A percentile compares a stretch with the other conserved stretches of the same genome.
Conservation (phyloP, 2,113 vertebrate species). For the Laticauda laticaudata region DNA sequence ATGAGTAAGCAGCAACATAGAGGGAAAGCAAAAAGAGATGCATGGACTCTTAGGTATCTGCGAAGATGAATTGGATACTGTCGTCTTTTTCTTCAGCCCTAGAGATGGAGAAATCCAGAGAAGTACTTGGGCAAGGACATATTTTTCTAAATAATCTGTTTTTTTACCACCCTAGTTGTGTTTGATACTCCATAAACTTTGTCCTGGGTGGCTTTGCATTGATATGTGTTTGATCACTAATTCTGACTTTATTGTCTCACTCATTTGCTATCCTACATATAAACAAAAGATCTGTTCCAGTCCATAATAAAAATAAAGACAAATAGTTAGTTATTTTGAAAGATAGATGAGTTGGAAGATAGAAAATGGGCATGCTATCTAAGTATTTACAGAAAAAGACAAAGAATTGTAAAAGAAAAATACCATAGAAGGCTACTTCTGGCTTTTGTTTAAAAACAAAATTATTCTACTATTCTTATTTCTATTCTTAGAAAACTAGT, state of each 20-base stretch:
- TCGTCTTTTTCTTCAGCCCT: not conserved
- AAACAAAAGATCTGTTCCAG: not conserved
- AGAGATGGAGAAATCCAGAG: not conserved
- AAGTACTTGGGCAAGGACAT: not conserved
- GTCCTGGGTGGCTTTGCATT: not conserved
- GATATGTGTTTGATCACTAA: not conserved
- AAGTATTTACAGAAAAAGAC: not conserved
- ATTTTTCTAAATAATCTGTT: not conserved
- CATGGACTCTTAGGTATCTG: not conserved
- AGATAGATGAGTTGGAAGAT: not conserved
- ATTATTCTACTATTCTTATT: not conserved
- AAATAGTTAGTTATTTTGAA: not conserved
- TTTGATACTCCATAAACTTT: not conserved
- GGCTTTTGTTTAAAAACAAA: not conserved
- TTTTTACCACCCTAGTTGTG: not conserved
- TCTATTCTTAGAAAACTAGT: not conserved
- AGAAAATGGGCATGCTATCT: not conserved
- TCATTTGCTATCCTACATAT: not conserved
- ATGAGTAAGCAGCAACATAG: not conserved
- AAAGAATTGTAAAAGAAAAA: not conserved
- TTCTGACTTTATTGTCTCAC: not conserved
- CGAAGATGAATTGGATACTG: not conserved
- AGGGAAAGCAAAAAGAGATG: not conserved
- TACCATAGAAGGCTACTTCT: not conserved
- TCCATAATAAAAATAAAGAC: not conserved